phyloP scores from a whole-genome alignment of 2,113 vertebrate species.

The Sylvietta virens region DNA sequence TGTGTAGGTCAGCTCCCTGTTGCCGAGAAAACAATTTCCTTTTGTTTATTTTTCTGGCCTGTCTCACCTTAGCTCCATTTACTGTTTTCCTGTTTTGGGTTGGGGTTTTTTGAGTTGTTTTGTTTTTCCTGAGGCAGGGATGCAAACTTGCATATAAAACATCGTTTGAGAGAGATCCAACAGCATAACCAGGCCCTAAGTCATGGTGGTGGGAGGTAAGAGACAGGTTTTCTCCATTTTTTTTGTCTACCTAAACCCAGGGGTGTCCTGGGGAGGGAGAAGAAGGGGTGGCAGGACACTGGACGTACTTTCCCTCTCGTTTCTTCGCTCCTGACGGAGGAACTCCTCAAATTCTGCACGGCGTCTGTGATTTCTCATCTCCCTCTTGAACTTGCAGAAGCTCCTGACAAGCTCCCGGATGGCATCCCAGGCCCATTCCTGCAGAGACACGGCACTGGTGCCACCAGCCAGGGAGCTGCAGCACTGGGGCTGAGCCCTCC shows the following conservation, averaged over 20 bases:
- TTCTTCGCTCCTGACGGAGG: constrained; percentile 54
- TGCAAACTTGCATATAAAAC: neutral
- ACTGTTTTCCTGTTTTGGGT: neutral
- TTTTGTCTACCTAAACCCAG: neutral
- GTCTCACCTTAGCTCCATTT: neutral
- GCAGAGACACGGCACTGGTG: neutral
- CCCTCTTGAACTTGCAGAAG: constrained; percentile 64
- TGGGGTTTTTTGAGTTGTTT: neutral
- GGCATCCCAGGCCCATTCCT: constrained; percentile 55
- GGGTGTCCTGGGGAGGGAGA: neutral
- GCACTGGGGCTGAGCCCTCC: neutral
- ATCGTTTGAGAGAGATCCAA: neutral
- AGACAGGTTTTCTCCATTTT: neutral
- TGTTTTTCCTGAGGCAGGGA: neutral
- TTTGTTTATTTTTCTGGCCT: neutral
- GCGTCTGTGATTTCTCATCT: neutral
- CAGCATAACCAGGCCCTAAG: neutral
- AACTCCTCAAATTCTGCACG: constrained; percentile 44
- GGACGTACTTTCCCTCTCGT: constrained; percentile 67
- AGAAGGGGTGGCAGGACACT: neutral
- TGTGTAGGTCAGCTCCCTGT: neutral
- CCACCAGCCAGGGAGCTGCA: neutral
- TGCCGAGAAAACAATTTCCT: neutral
- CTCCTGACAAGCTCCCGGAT: constrained; percentile 53
- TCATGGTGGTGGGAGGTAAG: neutral